Evolutionary conservation across 2,888 invertebrate genomes (phyloP).

Genomic region (Melinaea menophilus): DNA sequence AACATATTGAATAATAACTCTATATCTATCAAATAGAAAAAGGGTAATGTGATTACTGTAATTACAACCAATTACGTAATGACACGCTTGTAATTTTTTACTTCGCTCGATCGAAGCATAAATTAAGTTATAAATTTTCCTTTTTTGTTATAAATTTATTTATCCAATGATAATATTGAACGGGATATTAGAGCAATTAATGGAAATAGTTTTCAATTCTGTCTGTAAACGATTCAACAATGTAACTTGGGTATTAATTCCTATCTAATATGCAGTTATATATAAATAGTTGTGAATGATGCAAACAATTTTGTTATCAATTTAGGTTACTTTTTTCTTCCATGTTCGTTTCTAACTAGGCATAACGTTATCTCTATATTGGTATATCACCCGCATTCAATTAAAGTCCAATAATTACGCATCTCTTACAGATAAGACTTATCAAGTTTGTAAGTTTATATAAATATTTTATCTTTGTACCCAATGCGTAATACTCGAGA

Average conservation of each 20-base stretch:
- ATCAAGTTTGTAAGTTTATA: neutral
- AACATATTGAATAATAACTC: conserved; percentile 1
- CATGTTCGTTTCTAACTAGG: too few relatives aligned
- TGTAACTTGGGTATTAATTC: neutral
- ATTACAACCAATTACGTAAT: neutral
- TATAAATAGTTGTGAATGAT: too few relatives aligned
- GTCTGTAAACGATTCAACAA: neutral
- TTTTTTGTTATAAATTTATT: too few relatives aligned
- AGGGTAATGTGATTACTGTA: neutral
- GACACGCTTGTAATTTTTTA: neutral
- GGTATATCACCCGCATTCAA: conserved; percentile 49
- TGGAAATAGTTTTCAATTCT: neutral
- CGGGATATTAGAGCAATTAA: neutral
- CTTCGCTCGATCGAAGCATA: neutral
- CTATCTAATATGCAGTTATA: conserved; percentile 3
- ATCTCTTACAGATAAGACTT: conserved; percentile 28
- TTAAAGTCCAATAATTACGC: conserved; percentile 53
- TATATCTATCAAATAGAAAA: neutral
- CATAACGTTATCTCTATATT: too few relatives aligned
- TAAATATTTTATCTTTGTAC: too few relatives aligned
- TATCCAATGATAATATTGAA: too few relatives aligned
- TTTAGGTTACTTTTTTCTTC: too few relatives aligned
- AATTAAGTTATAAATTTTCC: neutral
- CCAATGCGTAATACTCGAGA: too few relatives aligned
- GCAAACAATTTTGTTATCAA: too few relatives aligned